Percentiles rank a stretch among this genome's conserved stretches.
Conservation (phyloP, 2,888 invertebrate species). For the Helleia helle region DNA sequence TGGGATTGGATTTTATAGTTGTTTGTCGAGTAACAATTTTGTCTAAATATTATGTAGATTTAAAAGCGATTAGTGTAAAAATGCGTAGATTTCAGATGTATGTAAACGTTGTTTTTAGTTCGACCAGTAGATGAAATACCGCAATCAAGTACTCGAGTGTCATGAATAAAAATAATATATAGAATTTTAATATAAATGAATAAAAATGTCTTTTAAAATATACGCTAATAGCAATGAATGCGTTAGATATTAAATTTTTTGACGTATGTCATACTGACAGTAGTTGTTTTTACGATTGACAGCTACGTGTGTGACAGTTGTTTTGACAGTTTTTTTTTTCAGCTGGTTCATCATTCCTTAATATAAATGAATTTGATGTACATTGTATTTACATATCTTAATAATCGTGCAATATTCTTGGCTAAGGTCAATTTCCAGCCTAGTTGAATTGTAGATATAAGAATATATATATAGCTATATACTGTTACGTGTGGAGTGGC, state of each 20-base stretch:
- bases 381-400: conserved; percentile 21
- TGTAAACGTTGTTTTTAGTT: neutral
- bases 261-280: conserved; percentile 2
- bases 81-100: conserved; percentile 5
- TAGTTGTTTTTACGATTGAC: conserved; percentile 5
- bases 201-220: conserved; percentile 2
- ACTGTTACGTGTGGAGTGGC: conserved; percentile 41
- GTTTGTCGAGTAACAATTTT: conserved; percentile 3
- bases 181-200: conserved; percentile 20
- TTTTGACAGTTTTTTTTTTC: conserved; percentile 6
- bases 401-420: conserved; percentile 10
- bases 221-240: conserved; percentile 10
- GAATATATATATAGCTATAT: conserved; percentile 28
- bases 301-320: neutral
- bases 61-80: neutral
- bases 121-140: neutral
- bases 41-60: conserved; percentile 2
- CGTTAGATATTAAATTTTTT: conserved; percentile 11
- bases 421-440: conserved; percentile 36
- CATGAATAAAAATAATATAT: conserved; percentile 19
- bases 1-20: neutral
- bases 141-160: conserved; percentile 33
- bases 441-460: conserved; percentile 28
- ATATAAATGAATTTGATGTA: conserved; percentile 8
- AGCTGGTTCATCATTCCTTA: conserved; percentile 9